phyloP scores from a whole-genome alignment of 2,113 vertebrate species.

The Chamaea fasciata region DNA sequence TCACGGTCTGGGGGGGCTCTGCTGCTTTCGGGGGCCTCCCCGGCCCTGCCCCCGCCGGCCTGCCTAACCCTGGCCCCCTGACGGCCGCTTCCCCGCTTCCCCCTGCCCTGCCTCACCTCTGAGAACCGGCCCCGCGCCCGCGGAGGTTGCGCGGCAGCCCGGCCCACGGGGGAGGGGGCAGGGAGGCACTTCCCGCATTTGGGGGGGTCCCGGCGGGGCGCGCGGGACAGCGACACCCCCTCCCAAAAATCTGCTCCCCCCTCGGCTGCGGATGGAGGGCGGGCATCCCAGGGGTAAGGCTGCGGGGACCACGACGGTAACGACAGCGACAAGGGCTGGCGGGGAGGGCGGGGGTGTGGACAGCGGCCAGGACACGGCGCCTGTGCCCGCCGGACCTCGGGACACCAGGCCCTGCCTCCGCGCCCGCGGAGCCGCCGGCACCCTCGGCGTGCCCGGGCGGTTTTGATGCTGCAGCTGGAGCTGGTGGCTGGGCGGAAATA shows the following conservation, averaged over 20 bases:
- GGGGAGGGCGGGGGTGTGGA: not conserved
- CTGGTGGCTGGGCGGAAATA: constrained; percentile 20
- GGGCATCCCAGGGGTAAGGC: not conserved
- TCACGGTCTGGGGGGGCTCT: constrained; percentile 51
- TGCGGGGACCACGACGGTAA: not conserved
- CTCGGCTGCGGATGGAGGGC: not conserved
- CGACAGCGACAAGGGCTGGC: not conserved
- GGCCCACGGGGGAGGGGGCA: not conserved
- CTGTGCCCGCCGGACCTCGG: not conserved
- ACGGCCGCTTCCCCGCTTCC: not conserved
- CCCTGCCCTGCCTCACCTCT: too few relatives aligned
- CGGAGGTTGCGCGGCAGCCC: not conserved
- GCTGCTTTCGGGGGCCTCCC: not conserved
- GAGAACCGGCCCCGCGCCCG: not conserved
- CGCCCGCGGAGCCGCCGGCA: not conserved
- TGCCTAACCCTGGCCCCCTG: not conserved
- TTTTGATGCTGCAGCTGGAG: constrained; percentile 9
- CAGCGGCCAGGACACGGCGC: not conserved
- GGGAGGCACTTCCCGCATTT: not conserved
- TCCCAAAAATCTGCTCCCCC: not conserved
- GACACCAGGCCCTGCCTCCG: not conserved
- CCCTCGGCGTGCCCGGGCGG: not conserved
- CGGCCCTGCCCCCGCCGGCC: not conserved
- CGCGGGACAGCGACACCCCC: not conserved
- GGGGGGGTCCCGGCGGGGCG: not conserved